Conservation (phyloP, 2,888 invertebrate species). For the Rotaria magnacalcarata region DNA sequence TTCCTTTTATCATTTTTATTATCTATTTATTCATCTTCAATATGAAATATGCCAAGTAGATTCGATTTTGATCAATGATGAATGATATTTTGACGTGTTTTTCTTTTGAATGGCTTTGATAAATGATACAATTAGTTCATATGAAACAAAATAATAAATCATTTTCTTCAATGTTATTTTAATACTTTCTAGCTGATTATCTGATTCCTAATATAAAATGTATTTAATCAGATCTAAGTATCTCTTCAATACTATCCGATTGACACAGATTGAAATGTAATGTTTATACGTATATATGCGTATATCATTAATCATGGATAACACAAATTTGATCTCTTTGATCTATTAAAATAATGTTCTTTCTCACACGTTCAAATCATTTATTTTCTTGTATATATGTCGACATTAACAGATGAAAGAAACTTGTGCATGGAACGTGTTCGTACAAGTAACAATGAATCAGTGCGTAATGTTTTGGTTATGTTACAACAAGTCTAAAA, state of each 20-base stretch:
- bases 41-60: not conserved
- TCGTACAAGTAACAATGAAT: not conserved
- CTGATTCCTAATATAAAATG: not conserved
- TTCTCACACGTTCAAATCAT: not conserved
- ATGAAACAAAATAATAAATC: not conserved
- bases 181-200: not conserved
- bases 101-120: not conserved
- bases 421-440: not conserved
- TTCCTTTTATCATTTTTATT: not conserved
- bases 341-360: not conserved
- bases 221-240: not conserved
- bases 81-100: not conserved
- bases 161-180: not conserved
- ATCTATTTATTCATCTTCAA: not conserved
- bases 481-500: not conserved
- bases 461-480: not conserved
- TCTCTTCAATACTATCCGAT: not conserved
- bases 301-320: not conserved
- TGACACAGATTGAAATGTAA: not conserved
- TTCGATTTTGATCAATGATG: not conserved
- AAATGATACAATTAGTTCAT: not conserved
- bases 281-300: not conserved
- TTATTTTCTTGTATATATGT: not conserved
- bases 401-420: not conserved
- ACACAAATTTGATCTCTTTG: not conserved